phyloP scores from a whole-genome alignment of 1,140 invertebrate genomes.

The Camponotus pennsylvanicus region DNA sequence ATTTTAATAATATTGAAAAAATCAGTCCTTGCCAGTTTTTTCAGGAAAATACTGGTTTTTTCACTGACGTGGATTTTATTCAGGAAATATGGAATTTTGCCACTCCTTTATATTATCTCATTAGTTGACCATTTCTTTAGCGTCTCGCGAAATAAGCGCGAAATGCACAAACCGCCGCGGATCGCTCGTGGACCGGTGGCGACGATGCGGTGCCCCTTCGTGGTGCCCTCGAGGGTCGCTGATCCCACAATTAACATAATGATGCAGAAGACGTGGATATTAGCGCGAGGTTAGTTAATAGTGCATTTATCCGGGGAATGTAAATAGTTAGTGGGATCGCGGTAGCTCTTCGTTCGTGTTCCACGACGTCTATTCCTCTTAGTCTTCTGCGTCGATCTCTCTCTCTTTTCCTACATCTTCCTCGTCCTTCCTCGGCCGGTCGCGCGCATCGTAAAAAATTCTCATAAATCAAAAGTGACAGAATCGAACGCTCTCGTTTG shows the following conservation, averaged over 20 bases:
- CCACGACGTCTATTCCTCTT: background rate
- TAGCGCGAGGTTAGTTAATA: constrained; percentile 80
- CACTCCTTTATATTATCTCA: background rate
- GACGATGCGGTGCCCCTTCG: constrained; percentile 62
- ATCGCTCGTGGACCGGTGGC: constrained; percentile 38
- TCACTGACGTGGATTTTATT: no score
- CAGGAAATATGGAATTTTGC: no score
- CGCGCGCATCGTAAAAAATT: background rate
- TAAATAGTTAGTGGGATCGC: constrained; percentile 72
- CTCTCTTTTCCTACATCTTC: background rate
- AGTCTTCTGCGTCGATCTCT: background rate
- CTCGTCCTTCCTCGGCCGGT: constrained; percentile 3
- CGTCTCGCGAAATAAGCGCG: background rate
- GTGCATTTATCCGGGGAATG: constrained; percentile 76
- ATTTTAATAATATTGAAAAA: no score
- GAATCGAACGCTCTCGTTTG: constrained; percentile 71
- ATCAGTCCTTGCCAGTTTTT: no score
- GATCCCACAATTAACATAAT: constrained; percentile 80
- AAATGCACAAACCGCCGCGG: background rate
- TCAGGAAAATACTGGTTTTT: no score
- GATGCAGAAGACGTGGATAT: constrained; percentile 78
- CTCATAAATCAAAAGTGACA: constrained; percentile 75
- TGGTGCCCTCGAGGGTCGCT: constrained; percentile 67
- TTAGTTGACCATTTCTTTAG: background rate
- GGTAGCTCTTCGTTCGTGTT: constrained; percentile 16